Percentiles rank a stretch among this genome's conserved stretches.
Evolutionary conservation across 2,888 invertebrate genomes (phyloP).

Genomic region (Auanema freiburgensis): DNA sequence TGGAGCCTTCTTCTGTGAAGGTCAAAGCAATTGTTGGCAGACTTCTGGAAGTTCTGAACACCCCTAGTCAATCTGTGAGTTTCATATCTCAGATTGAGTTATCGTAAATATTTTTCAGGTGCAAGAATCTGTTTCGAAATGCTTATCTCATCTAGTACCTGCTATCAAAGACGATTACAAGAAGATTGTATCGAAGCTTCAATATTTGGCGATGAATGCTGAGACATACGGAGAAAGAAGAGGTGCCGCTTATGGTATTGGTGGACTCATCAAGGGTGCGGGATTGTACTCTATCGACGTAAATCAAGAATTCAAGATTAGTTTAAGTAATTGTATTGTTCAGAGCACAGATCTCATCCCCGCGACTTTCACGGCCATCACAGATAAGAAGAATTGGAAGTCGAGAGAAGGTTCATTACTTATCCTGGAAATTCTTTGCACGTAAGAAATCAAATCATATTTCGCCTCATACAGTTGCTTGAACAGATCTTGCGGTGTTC

Average conservation of each 20-base stretch:
- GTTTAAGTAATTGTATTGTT: slow-evolving; percentile 68
- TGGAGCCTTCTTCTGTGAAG: slow-evolving; percentile 70
- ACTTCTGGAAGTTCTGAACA: slow-evolving; percentile 85
- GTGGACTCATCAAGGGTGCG: slow-evolving; percentile 90
- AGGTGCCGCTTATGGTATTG: slow-evolving; percentile 89
- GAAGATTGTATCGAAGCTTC: slow-evolving; percentile 81
- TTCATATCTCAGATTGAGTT: neutral
- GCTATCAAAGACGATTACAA: slow-evolving; percentile 89
- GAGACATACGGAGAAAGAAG: slow-evolving; percentile 89
- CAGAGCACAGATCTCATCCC: slow-evolving; percentile 90
- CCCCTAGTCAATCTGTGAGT: slow-evolving; percentile 88
- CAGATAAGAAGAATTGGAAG: slow-evolving; percentile 92
- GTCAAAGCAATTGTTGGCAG: slow-evolving; percentile 79
- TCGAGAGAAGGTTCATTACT: slow-evolving; percentile 89
- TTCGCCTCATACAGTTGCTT: no score
- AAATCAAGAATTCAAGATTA: neutral
- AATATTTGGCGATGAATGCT: slow-evolving; percentile 83
- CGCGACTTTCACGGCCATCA: slow-evolving; percentile 79
- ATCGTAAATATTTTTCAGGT: slow-evolving; percentile 71
- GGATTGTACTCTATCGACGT: slow-evolving; percentile 81
- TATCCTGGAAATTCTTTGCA: slow-evolving; percentile 85
- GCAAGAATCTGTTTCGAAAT: slow-evolving; percentile 95
- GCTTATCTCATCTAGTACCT: slow-evolving; percentile 88
- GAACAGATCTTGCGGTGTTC: slow-evolving; percentile 87
- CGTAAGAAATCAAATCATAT: no score